phyloP scores from a whole-genome alignment of 2,888 invertebrate species.

The Pammene fasciana region DNA sequence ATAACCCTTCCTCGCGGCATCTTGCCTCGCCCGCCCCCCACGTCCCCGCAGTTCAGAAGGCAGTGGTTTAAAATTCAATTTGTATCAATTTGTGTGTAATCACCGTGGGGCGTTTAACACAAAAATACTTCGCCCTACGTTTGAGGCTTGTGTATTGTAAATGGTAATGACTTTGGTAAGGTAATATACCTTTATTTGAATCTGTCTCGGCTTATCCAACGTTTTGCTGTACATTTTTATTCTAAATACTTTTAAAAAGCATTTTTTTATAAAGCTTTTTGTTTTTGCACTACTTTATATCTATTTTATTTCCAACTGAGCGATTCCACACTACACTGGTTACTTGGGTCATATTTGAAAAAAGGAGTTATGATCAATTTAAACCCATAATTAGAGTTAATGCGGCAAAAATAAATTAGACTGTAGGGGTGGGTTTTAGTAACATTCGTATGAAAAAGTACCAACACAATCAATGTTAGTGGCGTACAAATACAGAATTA shows the following conservation, averaged over 20 bases:
- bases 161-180: conserved; percentile 57
- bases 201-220: neutral
- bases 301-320: too few relatives aligned
- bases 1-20: conserved; percentile 65
- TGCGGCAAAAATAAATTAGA: too few relatives aligned
- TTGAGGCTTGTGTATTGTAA: conserved; percentile 60
- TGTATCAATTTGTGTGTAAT: conserved; percentile 82
- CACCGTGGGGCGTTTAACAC: conserved; percentile 70
- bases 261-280: too few relatives aligned
- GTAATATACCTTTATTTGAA: conserved; percentile 23
- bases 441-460: neutral
- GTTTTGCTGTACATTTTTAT: neutral
- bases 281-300: too few relatives aligned
- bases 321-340: too few relatives aligned
- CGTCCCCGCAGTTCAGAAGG: conserved; percentile 61
- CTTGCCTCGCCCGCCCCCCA: conserved; percentile 47
- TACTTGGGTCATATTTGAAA: too few relatives aligned
- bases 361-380: too few relatives aligned
- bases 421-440: neutral
- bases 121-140: conserved; percentile 68
- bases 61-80: conserved; percentile 81
- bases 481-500: too few relatives aligned
- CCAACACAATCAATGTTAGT: neutral
- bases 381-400: too few relatives aligned
- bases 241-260: neutral